These are phyloP conservation scores for Romanomermis culicivorax DNA, from an alignment of 2,888 invertebrate species.

Conservation along the genomic window DNA sequence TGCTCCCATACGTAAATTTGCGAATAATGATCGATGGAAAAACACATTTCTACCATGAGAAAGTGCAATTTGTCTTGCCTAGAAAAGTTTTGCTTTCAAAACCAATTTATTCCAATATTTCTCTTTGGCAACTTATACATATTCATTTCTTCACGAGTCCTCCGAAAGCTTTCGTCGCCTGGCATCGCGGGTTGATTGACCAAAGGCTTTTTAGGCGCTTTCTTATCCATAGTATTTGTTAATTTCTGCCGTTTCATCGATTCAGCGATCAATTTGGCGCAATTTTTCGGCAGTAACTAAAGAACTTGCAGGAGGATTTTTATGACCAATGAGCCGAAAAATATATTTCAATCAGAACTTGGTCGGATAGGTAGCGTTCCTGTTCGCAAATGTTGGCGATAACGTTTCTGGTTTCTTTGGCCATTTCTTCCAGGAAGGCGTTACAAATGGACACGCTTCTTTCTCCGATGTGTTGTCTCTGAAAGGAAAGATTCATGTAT, in stretches of 20 bases:
- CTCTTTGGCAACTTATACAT: conserved; percentile 35
- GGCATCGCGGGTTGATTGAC: conserved; percentile 52
- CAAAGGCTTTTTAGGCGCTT: conserved; percentile 42
- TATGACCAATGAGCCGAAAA: no score
- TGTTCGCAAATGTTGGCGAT: conserved; percentile 95
- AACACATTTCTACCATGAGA: conserved; percentile 74
- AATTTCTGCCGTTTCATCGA: conserved; percentile 61
- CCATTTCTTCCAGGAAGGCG: conserved; percentile 93
- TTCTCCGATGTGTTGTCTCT: conserved; percentile 60
- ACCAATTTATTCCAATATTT: no score
- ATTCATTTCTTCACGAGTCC: conserved; percentile 81
- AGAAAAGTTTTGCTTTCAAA: conserved; percentile 13
- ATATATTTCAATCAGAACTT: no score
- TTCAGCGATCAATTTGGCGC: conserved; percentile 68
- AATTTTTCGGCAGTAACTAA: conserved; percentile 68
- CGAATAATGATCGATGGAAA: conserved; percentile 82
- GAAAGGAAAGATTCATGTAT: no score
- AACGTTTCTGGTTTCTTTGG: conserved; percentile 92
- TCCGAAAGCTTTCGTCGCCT: conserved; percentile 81
- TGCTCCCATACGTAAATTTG: conserved; percentile 97
- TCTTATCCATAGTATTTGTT: conserved; percentile 41
- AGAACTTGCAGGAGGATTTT: no score
- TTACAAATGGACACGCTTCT: conserved; percentile 85
- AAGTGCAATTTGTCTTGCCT: conserved; percentile 91
- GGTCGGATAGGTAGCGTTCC: conserved; percentile 86